A percentile compares a stretch with the other conserved stretches of the same genome.
phyloP scores from a whole-genome alignment of 2,888 invertebrate genomes.

The Oscheius sp. region DNA sequence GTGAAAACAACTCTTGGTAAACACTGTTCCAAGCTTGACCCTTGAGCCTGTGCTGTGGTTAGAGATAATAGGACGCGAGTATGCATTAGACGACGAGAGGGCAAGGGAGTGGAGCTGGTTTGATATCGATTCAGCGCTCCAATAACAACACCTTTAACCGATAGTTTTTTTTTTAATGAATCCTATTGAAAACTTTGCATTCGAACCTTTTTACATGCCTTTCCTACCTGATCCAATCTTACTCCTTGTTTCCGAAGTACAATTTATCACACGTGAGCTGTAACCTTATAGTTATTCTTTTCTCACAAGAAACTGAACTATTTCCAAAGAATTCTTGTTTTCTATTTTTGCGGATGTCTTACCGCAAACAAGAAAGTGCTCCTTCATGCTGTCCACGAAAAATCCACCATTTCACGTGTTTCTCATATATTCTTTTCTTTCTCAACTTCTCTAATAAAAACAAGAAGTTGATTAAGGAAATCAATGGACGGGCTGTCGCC shows the following conservation, averaged over 20 bases:
- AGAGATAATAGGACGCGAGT: constrained; percentile 5
- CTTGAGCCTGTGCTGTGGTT: not conserved
- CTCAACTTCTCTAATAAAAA: no score
- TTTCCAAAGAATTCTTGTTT: no score
- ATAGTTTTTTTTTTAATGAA: not conserved
- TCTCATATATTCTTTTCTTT: no score
- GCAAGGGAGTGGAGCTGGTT: not conserved
- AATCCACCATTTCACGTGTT: no score
- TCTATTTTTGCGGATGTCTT: no score
- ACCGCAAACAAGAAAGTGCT: no score
- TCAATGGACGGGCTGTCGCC: constrained; percentile 15
- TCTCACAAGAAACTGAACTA: no score
- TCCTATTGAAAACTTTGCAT: not conserved
- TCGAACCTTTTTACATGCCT: not conserved
- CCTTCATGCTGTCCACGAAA: no score
- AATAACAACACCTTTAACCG: constrained; percentile 1
- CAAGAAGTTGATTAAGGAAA: not conserved
- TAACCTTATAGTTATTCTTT: no score
- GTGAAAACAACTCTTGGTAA: not conserved
- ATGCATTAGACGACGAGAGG: constrained; percentile 25
- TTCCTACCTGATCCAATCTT: not conserved
- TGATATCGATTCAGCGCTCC: constrained; percentile 1
- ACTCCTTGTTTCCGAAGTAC: no score
- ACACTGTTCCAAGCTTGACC: not conserved
- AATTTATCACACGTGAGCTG: no score